Percentiles rank a stretch among this genome's conserved stretches.
Evolutionary conservation across 2,113 vertebrate genomes (phyloP).

Genomic region (Anarrhichthys ocellatus): DNA sequence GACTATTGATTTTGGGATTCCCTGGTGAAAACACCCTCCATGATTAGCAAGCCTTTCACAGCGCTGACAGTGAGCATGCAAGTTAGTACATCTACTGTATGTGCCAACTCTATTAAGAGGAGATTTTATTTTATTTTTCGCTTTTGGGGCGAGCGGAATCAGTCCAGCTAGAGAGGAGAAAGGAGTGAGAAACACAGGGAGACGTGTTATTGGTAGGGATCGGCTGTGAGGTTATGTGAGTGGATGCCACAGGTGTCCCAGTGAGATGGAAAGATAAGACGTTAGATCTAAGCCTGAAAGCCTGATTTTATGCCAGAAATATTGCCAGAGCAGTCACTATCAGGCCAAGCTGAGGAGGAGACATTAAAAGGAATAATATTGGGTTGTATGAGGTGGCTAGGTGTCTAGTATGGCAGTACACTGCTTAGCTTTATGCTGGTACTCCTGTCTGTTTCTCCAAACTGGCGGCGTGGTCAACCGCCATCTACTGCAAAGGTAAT

Average conservation of each 20-base stretch:
- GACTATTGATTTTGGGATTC: conserved; percentile 32
- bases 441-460: not conserved
- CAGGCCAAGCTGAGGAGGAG: conserved; percentile 64
- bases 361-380: not conserved
- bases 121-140: not conserved
- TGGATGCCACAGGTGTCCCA: conserved; percentile 33
- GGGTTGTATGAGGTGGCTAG: not conserved
- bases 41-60: conserved; percentile 49
- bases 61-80: conserved; percentile 71
- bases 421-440: not conserved
- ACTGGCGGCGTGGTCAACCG: not conserved
- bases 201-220: conserved; percentile 43
- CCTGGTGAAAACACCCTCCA: conserved; percentile 23
- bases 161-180: conserved; percentile 48
- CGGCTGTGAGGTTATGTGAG: conserved; percentile 55
- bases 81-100: conserved; percentile 59
- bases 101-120: conserved; percentile 31
- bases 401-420: not conserved
- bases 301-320: conserved; percentile 49
- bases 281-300: conserved; percentile 54
- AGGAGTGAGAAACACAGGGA: conserved; percentile 57
- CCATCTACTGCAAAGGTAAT: not conserved
- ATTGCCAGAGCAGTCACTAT: conserved; percentile 46
- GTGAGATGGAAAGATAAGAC: conserved; percentile 46
- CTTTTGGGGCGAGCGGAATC: conserved; percentile 42